Conservation (phyloP, 2,797 vertebrate genomes). For the Pempheris klunzingeri region DNA sequence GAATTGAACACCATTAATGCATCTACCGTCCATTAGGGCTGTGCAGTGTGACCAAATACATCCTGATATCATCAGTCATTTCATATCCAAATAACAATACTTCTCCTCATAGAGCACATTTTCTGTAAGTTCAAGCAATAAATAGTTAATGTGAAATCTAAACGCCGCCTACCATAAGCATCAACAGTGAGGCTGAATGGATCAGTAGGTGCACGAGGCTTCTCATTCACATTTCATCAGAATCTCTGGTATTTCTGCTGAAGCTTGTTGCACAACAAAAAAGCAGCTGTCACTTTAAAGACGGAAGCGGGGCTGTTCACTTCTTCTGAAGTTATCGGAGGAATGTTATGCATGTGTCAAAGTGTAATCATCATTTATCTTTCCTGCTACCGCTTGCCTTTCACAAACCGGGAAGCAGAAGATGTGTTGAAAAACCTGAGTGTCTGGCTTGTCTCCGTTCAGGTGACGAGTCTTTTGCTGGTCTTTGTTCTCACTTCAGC, state of each 20-base stretch:
- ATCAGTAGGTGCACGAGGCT: slow-evolving; percentile 9
- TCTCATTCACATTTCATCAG: slow-evolving; percentile 12
- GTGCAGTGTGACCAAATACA: no score
- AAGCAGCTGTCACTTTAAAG: slow-evolving; percentile 1
- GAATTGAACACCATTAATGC: slow-evolving; percentile 36
- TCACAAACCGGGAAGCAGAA: not conserved
- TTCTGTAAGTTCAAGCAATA: no score
- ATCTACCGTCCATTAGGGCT: no score
- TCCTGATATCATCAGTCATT: no score
- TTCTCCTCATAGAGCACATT: no score
- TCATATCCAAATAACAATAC: no score
- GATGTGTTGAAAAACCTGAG: not conserved
- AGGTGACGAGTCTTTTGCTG: not conserved
- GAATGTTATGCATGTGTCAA: slow-evolving; percentile 14
- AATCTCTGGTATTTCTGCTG: not conserved
- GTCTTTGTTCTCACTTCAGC: slow-evolving; percentile 2
- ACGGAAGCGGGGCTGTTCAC: not conserved
- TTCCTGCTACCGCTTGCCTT: not conserved
- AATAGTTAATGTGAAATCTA: no score
- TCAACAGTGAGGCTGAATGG: not conserved
- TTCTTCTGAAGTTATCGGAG: not conserved
- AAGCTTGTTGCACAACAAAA: not conserved
- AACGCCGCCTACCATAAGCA: no score
- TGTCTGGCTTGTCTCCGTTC: slow-evolving; percentile 1
- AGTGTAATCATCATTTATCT: not conserved